Conservation (phyloP, 2,113 vertebrate species). For the Gila orcuttii region DNA sequence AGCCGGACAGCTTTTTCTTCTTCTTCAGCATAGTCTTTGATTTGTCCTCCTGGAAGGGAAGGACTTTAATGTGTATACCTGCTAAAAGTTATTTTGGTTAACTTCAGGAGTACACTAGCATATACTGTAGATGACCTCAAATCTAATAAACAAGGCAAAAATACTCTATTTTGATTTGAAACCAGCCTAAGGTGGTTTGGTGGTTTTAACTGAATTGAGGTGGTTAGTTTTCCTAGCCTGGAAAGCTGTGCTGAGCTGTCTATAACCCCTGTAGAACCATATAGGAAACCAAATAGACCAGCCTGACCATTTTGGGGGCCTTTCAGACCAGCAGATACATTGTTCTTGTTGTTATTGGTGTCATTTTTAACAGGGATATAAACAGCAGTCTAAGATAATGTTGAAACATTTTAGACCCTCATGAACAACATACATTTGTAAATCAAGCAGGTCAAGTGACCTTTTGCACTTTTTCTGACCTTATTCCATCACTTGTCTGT, state of each 20-base stretch:
- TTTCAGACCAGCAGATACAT: background rate
- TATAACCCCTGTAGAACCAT: background rate
- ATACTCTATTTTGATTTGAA: background rate
- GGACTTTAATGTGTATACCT: too few species aligned
- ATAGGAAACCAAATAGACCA: background rate
- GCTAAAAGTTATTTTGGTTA: too few species aligned
- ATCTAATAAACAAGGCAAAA: too few species aligned
- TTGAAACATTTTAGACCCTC: background rate
- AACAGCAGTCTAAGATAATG: background rate
- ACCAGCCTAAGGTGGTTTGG: background rate
- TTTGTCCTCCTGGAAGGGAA: background rate
- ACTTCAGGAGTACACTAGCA: too few species aligned
- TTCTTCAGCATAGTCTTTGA: background rate
- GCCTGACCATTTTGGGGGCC: background rate
- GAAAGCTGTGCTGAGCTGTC: background rate
- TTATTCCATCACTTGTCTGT: conserved; percentile 42
- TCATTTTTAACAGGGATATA: background rate
- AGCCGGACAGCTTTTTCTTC: too few species aligned
- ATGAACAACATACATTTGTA: conserved; percentile 12
- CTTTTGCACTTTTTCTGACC: conserved; percentile 39
- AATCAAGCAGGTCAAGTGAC: conserved; percentile 27
- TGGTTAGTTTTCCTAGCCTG: background rate
- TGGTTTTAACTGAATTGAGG: background rate
- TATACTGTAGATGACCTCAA: too few species aligned
- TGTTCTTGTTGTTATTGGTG: background rate